Conservation (phyloP, 2,888 invertebrate genomes). For the Agrilus mali region DNA sequence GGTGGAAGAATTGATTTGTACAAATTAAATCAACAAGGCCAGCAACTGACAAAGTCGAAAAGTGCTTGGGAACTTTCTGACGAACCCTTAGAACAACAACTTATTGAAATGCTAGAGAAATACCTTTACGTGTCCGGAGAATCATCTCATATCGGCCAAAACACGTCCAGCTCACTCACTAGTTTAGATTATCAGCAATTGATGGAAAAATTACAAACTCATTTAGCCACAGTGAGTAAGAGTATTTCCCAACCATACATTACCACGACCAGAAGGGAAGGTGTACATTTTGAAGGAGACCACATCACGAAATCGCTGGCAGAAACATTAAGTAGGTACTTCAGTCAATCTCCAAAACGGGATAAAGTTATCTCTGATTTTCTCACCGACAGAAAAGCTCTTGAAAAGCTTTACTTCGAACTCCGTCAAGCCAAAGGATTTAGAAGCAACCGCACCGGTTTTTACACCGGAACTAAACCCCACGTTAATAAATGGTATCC, state of each 20-base stretch:
- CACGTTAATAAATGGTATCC: no score
- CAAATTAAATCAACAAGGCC: slow-evolving; percentile 54
- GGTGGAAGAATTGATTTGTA: slow-evolving; percentile 56
- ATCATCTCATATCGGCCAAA: slow-evolving; percentile 19
- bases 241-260: slow-evolving; percentile 8
- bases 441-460: slow-evolving; percentile 28
- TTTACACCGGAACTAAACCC: slow-evolving; percentile 17
- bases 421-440: slow-evolving; percentile 53
- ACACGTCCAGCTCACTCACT: background rate
- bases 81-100: slow-evolving; percentile 41
- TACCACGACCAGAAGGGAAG: slow-evolving; percentile 6
- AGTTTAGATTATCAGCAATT: slow-evolving; percentile 48
- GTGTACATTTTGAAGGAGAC: slow-evolving; percentile 35
- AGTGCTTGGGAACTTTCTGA: slow-evolving; percentile 18
- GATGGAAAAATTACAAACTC: slow-evolving; percentile 48
- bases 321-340: slow-evolving; percentile 56
- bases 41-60: slow-evolving; percentile 36
- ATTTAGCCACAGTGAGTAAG: slow-evolving; percentile 31
- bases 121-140: slow-evolving; percentile 45
- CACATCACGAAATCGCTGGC: slow-evolving; percentile 46
- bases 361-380: slow-evolving; percentile 61
- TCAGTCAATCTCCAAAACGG: slow-evolving; percentile 49
- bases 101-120: slow-evolving; percentile 53
- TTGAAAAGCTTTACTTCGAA: slow-evolving; percentile 63
- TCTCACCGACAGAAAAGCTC: slow-evolving; percentile 56